These are phyloP conservation scores for Hyla sarda DNA, from an alignment of 2,113 vertebrate genomes.

Conservation along the genomic window DNA sequence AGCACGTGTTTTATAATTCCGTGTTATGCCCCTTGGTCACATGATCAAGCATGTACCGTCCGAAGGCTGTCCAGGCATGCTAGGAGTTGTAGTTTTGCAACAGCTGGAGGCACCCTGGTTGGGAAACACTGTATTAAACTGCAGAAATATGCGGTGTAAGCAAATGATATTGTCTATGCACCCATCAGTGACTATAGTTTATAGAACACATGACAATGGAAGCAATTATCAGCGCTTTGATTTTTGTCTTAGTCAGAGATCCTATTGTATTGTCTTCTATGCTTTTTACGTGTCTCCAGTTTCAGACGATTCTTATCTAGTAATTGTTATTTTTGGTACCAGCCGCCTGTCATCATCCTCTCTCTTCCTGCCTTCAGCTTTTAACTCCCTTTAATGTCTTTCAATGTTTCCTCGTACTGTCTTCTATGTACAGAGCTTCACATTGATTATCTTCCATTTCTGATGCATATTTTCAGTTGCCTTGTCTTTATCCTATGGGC, in stretches of 20 bases:
- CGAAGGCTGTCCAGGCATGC: too few relatives aligned
- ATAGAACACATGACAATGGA: background rate
- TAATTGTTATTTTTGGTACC: background rate
- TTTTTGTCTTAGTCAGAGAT: background rate
- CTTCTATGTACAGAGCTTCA: background rate
- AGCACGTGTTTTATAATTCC: too few relatives aligned
- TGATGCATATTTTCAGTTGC: background rate
- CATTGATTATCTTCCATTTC: conserved; percentile 32
- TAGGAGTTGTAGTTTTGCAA: too few relatives aligned
- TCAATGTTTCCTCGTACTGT: background rate
- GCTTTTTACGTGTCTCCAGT: background rate
- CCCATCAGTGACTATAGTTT: background rate
- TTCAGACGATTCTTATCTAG: background rate
- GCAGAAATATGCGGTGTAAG: background rate
- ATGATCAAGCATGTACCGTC: too few relatives aligned
- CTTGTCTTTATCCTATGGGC: background rate
- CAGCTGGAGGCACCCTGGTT: too few relatives aligned
- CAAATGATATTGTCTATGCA: background rate
- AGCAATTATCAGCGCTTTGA: background rate
- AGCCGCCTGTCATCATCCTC: background rate
- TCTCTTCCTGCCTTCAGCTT: conserved; percentile 21
- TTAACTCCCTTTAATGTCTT: conserved; percentile 5
- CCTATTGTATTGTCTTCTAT: background rate
- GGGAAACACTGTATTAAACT: too few relatives aligned
- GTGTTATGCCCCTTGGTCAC: too few relatives aligned